Base-by-base conservation (phyloP, 2,113 vertebrate species). In the Carollia perspicillata region DNA sequence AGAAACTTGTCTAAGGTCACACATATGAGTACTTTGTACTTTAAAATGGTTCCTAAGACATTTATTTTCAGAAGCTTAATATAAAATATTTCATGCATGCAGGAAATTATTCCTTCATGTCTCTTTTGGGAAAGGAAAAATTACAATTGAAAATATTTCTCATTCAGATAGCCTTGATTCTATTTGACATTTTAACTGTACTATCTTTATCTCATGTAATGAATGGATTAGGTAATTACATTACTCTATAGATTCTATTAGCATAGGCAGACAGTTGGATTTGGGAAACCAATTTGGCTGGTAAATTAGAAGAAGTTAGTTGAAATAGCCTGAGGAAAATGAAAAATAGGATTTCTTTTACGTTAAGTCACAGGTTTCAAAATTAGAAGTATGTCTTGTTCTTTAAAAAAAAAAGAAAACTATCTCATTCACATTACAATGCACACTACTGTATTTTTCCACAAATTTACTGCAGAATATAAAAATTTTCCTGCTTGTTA, bases 161-260 rank as follows among this genome's bases (percentile, higher is more conserved):
- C n/a, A 90, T 84, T 79, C 66, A 90, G 40, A 94, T 58, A 96
- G 53, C 37, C 37, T 92, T 89, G 68, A 93, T 94, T 95, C 42
- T 97, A 92, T 96, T 97, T 87, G 88, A 96, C 95, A 92, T 95
- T 97, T 96, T 95, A 92, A 96, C 93, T 93, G 66, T 86, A 84
- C 90, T 94, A 83, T 97, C 96, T 96, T 94, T 93, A 92, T 89
- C 42, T 22, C 78, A 74, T 85, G 66, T 95, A 97, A 97, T 95
- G 68, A 95, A 94, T 95, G 94, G 94, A 90, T 94, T 88, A 96
- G 78, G 77, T 94, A 97, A 97, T 96, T 96, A 90, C 51, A 90
- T 95, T 96, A 83, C 66, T 72, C 81, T 53, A 78, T 90, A 96
- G 51, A 96, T 91, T 94, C 94, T 96, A 93, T 95, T 96, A 94